Percentiles rank a stretch among this genome's conserved stretches.
phyloP scores from a whole-genome alignment of 1,140 invertebrate species.

The Megalonaias nervosa region DNA sequence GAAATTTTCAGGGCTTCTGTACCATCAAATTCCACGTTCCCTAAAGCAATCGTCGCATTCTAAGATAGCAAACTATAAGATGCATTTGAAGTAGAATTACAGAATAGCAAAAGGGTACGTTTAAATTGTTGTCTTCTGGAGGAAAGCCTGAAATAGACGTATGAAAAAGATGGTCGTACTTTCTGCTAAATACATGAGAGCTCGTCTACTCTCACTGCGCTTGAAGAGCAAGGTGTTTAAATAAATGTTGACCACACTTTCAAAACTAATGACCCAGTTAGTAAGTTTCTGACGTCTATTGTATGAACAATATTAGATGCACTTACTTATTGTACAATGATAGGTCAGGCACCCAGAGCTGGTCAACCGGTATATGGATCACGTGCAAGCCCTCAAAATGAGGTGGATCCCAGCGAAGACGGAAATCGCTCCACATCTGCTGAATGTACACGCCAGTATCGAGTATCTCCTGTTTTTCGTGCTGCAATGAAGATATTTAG shows the following conservation, averaged over 20 bases:
- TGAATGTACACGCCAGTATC: constrained; percentile 42
- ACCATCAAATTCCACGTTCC: too few species aligned
- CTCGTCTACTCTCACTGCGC: background rate
- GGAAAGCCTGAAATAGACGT: too few species aligned
- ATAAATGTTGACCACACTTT: background rate
- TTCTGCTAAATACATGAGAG: too few species aligned
- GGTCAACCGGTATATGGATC: constrained; percentile 67
- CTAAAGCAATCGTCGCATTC: too few species aligned
- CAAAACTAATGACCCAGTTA: background rate
- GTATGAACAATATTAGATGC: background rate
- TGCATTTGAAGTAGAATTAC: too few species aligned
- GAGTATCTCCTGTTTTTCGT: constrained; percentile 40
- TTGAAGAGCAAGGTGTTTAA: background rate
- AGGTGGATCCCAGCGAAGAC: constrained; percentile 51
- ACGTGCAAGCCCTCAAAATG: constrained; percentile 38
- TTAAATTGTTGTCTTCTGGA: too few species aligned
- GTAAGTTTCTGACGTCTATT: background rate
- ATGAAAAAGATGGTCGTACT: too few species aligned
- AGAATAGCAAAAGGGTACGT: too few species aligned
- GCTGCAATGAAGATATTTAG: constrained; percentile 14
- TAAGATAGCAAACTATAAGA: too few species aligned
- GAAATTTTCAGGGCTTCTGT: too few species aligned
- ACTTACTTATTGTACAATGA: constrained; percentile 76
- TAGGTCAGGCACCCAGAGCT: constrained; percentile 76
- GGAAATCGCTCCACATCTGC: constrained; percentile 51